These are phyloP conservation scores for Nannoperca australis DNA, from an alignment of 2,797 vertebrate genomes.

Conservation along the genomic window DNA sequence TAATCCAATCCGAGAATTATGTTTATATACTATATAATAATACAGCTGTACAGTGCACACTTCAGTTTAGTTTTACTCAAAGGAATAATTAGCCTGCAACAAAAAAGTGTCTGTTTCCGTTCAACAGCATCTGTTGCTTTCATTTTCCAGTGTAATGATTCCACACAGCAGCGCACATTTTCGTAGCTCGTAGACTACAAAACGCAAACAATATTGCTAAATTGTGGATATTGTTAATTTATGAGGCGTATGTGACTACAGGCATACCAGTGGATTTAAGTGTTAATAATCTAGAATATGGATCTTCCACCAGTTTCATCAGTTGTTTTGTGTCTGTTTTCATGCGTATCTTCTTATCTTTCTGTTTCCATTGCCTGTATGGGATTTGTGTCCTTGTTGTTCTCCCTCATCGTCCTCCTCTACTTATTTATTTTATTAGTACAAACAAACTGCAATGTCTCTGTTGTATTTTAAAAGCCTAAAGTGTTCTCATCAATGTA, in stretches of 20 bases:
- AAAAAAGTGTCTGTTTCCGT: not conserved
- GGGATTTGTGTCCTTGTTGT: not conserved
- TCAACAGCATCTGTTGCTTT: not conserved
- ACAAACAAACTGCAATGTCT: not conserved
- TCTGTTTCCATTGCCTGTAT: not conserved
- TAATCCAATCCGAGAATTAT: not conserved
- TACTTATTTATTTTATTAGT: not conserved
- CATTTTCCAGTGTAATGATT: not conserved
- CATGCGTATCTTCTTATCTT: not conserved
- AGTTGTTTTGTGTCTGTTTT: not conserved
- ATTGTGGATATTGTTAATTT: not conserved
- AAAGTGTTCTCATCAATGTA: not conserved
- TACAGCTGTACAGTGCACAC: not conserved
- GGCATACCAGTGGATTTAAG: not conserved
- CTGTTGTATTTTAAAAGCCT: not conserved
- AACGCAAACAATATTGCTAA: not conserved
- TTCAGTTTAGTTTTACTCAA: not conserved
- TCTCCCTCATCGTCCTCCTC: not conserved
- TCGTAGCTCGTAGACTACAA: not conserved
- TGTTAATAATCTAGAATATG: not conserved
- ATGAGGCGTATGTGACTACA: not conserved
- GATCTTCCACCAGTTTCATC: not conserved
- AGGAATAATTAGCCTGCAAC: not conserved
- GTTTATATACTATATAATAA: not conserved
- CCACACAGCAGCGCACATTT: not conserved